These are phyloP conservation scores for Excalfactoria chinensis DNA, from an alignment of 2,113 vertebrate genomes.

Conservation along the genomic window DNA sequence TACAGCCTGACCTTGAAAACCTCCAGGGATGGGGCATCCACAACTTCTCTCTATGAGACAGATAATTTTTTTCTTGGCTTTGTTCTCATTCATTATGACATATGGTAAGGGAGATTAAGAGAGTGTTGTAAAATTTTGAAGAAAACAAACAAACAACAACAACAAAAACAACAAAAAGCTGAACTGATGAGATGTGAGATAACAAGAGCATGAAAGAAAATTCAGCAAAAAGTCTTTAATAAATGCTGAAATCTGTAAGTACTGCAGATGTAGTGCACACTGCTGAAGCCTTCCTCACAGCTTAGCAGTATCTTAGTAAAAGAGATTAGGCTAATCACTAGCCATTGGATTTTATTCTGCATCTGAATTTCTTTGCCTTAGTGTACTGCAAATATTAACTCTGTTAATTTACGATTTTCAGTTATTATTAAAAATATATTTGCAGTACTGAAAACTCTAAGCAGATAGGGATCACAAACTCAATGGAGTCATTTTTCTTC, in stretches of 20 bases:
- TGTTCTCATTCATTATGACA: not conserved
- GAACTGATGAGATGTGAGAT: not conserved
- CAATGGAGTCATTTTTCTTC: constrained; percentile 57
- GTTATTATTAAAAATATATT: constrained; percentile 18
- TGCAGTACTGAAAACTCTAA: rapidly evolving
- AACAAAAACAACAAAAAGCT: not conserved
- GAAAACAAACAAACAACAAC: not conserved
- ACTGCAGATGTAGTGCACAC: not conserved
- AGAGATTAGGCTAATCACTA: not conserved
- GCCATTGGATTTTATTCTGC: not conserved
- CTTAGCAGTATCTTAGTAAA: not conserved
- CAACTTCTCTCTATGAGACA: too few species aligned
- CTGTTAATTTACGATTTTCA: not conserved
- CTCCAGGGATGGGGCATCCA: too few species aligned
- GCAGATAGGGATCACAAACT: not conserved
- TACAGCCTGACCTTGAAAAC: too few species aligned
- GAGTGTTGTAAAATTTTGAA: rapidly evolving
- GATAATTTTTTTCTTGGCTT: not conserved
- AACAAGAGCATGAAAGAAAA: not conserved
- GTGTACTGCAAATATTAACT: not conserved
- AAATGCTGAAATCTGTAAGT: not conserved
- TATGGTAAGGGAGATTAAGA: not conserved
- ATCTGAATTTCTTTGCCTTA: not conserved
- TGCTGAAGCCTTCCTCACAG: not conserved
- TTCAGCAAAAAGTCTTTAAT: not conserved